phyloP scores from a whole-genome alignment of 2,888 invertebrate genomes.

The Piscicola geometra region DNA sequence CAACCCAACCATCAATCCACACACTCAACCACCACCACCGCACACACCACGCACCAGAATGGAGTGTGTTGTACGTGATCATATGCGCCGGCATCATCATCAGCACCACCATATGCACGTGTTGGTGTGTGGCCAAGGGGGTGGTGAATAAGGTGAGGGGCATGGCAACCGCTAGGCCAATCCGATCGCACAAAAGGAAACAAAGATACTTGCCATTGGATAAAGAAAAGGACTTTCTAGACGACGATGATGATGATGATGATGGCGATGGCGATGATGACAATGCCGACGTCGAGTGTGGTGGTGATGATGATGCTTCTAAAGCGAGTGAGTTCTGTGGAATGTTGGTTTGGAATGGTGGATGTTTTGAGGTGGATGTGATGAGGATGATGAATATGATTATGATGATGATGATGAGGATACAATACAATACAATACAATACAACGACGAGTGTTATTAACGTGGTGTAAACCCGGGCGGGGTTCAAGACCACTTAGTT shows the following conservation, averaged over 20 bases:
- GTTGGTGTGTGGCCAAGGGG: slow-evolving; percentile 46
- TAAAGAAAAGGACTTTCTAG: slow-evolving; percentile 46
- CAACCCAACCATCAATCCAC: neutral
- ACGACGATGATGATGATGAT: neutral
- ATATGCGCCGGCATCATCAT: slow-evolving; percentile 59
- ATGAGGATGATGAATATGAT: neutral
- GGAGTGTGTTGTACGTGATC: slow-evolving; percentile 88
- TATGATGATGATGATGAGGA: neutral
- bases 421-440: too few relatives aligned
- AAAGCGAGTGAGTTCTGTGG: neutral
- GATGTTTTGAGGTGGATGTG: neutral
- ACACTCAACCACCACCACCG: neutral
- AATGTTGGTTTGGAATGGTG: too few relatives aligned
- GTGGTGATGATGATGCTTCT: neutral
- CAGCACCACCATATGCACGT: slow-evolving; percentile 50
- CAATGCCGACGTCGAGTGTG: neutral
- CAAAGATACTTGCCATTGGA: slow-evolving; percentile 53
- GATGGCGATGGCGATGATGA: slow-evolving; percentile 6
- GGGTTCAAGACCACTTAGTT: too few relatives aligned
- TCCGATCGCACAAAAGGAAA: slow-evolving; percentile 49
- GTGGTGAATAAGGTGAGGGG: neutral
- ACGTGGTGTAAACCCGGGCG: too few relatives aligned
- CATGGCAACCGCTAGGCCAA: slow-evolving; percentile 21
- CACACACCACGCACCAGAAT: slow-evolving; percentile 62
- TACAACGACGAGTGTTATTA: too few relatives aligned